phyloP scores from a whole-genome alignment of 1,140 invertebrate species.

The Dendroctonus valens region DNA sequence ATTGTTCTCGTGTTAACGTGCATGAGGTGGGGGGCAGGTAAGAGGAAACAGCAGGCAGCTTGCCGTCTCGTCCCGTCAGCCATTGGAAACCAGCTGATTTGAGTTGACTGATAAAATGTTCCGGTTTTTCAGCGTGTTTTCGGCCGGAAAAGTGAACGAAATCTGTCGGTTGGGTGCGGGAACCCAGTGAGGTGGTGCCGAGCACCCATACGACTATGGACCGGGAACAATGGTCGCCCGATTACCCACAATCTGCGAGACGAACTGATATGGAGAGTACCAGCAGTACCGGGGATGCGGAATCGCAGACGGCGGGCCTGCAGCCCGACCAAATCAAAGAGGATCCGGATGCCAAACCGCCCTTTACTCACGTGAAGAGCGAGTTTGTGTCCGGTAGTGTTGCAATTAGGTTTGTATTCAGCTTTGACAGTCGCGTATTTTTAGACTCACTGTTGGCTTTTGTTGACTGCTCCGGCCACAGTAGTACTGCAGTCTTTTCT shows the following conservation, averaged over 20 bases:
- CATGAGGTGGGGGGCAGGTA: conserved; percentile 18
- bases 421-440: conserved; percentile 35
- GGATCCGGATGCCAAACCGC: conserved; percentile 30
- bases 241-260: conserved; percentile 45
- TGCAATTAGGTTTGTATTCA: conserved; percentile 34
- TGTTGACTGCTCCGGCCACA: not conserved
- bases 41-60: conserved; percentile 28
- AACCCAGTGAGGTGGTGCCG: conserved; percentile 34
- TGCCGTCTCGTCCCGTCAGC: conserved; percentile 38
- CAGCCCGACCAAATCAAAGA: conserved; percentile 31
- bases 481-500: no score
- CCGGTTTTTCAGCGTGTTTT: conserved; percentile 41
- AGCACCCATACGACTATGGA: conserved; percentile 41
- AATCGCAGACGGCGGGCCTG: conserved; percentile 25
- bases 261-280: conserved; percentile 30
- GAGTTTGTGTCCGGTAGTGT: conserved; percentile 24
- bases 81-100: conserved; percentile 50
- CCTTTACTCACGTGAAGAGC: conserved; percentile 15
- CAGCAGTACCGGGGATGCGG: conserved; percentile 42
- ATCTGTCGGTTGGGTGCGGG: conserved; percentile 34
- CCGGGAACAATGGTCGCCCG: conserved; percentile 43
- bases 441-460: conserved; percentile 20
- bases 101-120: conserved; percentile 50
- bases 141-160: conserved; percentile 43
- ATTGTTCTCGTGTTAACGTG: no score